These are phyloP conservation scores for Anticlea derivata DNA, from an alignment of 2,888 invertebrate species.

Conservation along the genomic window DNA sequence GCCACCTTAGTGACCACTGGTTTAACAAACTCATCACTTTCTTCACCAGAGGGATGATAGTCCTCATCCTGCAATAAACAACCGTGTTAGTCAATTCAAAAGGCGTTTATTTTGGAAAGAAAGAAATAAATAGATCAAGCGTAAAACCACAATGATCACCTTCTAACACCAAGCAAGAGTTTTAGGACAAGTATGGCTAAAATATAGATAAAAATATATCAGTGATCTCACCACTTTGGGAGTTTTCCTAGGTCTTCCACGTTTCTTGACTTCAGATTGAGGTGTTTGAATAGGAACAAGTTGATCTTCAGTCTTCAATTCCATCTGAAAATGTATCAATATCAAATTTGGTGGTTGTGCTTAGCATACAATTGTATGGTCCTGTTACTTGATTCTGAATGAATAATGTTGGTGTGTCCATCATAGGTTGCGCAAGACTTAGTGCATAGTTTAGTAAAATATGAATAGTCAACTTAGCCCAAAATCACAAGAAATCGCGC, in stretches of 20 bases:
- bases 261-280: slow-evolving; percentile 52
- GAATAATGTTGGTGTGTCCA: background rate
- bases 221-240: slow-evolving; percentile 50
- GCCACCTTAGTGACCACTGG: slow-evolving; percentile 53
- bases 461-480: no score
- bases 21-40: slow-evolving; percentile 66
- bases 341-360: slow-evolving; percentile 28
- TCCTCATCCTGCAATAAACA: slow-evolving; percentile 68
- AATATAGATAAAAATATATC: no score
- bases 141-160: no score
- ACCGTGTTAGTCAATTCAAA: background rate
- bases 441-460: no score
- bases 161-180: no score
- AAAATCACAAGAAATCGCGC: no score
- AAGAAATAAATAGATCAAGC: no score
- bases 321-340: slow-evolving; percentile 59
- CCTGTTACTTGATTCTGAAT: background rate
- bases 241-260: slow-evolving; percentile 68
- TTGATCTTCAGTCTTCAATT: slow-evolving; percentile 73
- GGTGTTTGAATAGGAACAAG: slow-evolving; percentile 67
- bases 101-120: no score
- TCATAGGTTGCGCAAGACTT: no score
- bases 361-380: background rate
- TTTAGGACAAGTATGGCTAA: no score
- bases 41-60: slow-evolving; percentile 71